Evolutionary conservation across 2,113 vertebrate species (phyloP).

Genomic region (Coptodon bakossiorum): DNA sequence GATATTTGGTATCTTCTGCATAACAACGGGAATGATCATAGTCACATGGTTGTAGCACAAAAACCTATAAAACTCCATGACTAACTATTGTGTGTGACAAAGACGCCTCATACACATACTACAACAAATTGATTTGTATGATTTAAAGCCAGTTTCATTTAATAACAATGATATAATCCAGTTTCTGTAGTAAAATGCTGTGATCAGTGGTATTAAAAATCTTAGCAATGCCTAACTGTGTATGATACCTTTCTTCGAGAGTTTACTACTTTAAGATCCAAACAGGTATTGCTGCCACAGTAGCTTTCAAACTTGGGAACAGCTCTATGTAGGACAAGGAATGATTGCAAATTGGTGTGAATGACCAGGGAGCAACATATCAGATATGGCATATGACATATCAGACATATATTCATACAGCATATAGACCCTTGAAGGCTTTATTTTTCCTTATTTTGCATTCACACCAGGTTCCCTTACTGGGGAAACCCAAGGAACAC

Average conservation of each 20-base stretch:
- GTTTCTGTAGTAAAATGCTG: neutral
- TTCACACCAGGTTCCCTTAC: neutral
- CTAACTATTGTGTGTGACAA: neutral
- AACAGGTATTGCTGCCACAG: neutral
- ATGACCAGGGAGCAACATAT: neutral
- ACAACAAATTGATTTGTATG: neutral
- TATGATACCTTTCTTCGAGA: neutral
- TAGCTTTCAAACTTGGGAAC: neutral
- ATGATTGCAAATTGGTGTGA: neutral
- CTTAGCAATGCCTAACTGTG: neutral
- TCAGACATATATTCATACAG: neutral
- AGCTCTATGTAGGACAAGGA: neutral
- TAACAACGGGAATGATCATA: neutral
- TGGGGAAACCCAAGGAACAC: neutral
- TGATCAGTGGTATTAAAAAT: neutral
- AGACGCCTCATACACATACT: accelerated
- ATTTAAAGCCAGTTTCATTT: neutral
- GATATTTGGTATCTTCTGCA: neutral
- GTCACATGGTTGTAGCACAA: neutral
- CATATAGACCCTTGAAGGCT: neutral
- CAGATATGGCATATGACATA: neutral
- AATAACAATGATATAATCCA: neutral
- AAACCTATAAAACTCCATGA: neutral
- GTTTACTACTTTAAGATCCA: neutral
- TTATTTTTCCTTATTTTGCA: neutral